Conservation (phyloP, 2,888 invertebrate species). For the Fabriciana adippe region DNA sequence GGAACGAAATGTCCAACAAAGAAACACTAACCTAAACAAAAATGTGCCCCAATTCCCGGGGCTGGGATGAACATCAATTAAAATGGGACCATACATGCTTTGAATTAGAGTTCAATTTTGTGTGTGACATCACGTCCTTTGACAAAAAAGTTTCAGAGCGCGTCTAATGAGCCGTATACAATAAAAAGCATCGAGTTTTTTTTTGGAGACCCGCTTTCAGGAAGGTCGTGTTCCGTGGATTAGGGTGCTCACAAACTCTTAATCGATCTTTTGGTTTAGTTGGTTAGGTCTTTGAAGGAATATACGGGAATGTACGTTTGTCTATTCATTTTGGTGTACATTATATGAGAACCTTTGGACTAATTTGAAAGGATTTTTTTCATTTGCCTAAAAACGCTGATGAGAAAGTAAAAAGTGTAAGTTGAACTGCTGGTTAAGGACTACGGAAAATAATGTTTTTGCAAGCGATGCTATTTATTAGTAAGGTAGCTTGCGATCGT, state of each 20-base stretch:
- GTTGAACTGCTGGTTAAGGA: too few relatives aligned
- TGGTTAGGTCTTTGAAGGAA: background rate
- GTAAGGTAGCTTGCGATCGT: too few relatives aligned
- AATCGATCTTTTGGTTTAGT: conserved; percentile 36
- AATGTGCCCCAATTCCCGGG: conserved; percentile 55
- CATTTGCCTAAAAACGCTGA: too few relatives aligned
- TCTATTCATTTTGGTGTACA: background rate
- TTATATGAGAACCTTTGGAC: background rate
- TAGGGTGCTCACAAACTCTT: conserved; percentile 36
- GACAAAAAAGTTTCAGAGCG: conserved; percentile 54
- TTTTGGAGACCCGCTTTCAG: conserved; percentile 42
- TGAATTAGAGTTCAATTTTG: conserved; percentile 41
- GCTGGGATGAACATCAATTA: conserved; percentile 35
- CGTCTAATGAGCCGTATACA: conserved; percentile 63
- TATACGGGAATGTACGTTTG: background rate
- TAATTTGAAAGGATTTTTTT: too few relatives aligned
- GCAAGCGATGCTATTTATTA: too few relatives aligned
- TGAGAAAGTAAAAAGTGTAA: too few relatives aligned
- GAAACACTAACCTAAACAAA: conserved; percentile 54
- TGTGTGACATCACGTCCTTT: conserved; percentile 46
- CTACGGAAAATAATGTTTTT: too few relatives aligned
- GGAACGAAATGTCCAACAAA: conserved; percentile 52
- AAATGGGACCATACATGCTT: conserved; percentile 38
- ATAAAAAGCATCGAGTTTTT: conserved; percentile 55
- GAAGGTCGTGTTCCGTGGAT: conserved; percentile 44